These are phyloP conservation scores for Zaprionus lineosus DNA, from an alignment of 2,888 invertebrate genomes.

Conservation along the genomic window DNA sequence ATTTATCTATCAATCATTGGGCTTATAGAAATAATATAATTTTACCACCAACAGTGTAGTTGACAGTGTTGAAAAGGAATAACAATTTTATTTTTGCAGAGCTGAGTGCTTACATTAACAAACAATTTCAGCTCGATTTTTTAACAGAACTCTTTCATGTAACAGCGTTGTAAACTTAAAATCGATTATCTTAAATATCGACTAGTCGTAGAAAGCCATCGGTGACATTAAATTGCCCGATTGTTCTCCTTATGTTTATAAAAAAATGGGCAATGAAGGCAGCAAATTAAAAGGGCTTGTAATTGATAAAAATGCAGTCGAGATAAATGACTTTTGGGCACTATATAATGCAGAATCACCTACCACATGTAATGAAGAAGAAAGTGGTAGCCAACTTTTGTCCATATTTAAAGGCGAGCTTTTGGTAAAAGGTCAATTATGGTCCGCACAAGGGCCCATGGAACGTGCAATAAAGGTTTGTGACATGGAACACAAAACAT, in stretches of 20 bases:
- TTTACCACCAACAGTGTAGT: too few relatives aligned
- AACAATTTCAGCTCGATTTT: too few relatives aligned
- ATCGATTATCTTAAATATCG: neutral
- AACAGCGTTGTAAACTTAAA: neutral
- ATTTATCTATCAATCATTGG: conserved; percentile 15
- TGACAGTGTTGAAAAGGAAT: too few relatives aligned
- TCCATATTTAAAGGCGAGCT: conserved; percentile 90
- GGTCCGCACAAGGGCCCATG: conserved; percentile 86
- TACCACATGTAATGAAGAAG: conserved; percentile 82
- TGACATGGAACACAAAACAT: neutral
- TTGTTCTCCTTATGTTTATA: conserved; percentile 15
- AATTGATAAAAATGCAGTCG: conserved; percentile 88
- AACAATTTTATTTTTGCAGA: too few relatives aligned
- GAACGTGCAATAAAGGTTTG: conserved; percentile 90
- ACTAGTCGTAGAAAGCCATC: neutral
- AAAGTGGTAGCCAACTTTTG: conserved; percentile 85
- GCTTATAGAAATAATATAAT: too few relatives aligned
- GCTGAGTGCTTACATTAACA: too few relatives aligned
- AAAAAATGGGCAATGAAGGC: conserved; percentile 90
- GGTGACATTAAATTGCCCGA: neutral
- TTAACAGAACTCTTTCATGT: too few relatives aligned
- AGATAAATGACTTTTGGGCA: conserved; percentile 92
- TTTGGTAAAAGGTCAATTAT: conserved; percentile 86
- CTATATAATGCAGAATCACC: conserved; percentile 83
- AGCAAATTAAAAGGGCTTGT: conserved; percentile 88